These are phyloP conservation scores for Mobula hypostoma DNA, from an alignment of 2,113 vertebrate genomes.

Conservation along the genomic window DNA sequence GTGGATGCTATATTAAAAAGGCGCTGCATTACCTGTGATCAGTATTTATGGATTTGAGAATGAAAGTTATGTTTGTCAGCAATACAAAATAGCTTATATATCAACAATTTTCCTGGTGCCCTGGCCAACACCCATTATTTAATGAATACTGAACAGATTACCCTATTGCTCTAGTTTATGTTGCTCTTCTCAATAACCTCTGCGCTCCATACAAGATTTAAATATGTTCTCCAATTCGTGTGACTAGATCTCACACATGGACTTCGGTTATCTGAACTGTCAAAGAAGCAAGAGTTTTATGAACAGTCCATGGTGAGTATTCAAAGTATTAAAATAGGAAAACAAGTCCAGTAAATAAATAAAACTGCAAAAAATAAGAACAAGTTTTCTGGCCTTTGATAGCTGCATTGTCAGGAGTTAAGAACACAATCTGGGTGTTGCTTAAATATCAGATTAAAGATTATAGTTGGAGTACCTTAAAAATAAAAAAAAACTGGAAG, in stretches of 20 bases:
- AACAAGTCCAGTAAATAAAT: neutral
- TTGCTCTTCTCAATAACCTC: neutral
- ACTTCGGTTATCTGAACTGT: neutral
- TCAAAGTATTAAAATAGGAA: neutral
- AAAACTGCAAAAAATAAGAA: neutral
- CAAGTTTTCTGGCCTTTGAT: neutral
- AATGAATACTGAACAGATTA: neutral
- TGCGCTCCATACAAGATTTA: neutral
- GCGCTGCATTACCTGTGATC: neutral
- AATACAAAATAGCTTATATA: neutral
- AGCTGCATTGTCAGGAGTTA: neutral
- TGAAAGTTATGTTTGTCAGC: neutral
- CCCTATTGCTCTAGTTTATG: neutral
- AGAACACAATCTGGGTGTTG: neutral
- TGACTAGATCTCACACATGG: neutral
- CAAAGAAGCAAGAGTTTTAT: neutral
- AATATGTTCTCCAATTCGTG: neutral
- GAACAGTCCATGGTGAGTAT: neutral
- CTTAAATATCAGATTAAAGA: neutral
- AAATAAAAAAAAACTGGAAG: neutral
- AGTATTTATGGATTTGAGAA: neutral
- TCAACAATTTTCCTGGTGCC: neutral
- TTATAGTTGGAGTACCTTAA: neutral
- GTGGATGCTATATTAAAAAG: neutral
- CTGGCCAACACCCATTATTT: neutral